Evolutionary conservation across 2,888 invertebrate genomes (phyloP).

Genomic region (Coelopa pilipes): DNA sequence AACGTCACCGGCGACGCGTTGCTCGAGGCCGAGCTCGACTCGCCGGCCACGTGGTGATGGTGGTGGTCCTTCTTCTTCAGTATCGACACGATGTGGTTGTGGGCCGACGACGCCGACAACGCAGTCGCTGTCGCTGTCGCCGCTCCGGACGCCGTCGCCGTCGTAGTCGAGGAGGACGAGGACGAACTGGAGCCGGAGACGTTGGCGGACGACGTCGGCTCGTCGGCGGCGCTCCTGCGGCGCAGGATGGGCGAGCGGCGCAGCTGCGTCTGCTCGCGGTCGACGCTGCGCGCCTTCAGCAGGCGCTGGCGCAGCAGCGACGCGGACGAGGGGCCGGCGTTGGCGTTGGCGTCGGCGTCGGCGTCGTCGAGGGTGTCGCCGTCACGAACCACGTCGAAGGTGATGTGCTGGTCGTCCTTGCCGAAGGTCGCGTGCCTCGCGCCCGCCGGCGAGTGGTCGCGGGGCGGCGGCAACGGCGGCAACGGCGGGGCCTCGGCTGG

Average conservation of each 20-base stretch:
- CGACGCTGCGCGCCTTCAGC: slow-evolving; percentile 53
- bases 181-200: slow-evolving; percentile 13
- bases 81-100: slow-evolving; percentile 72
- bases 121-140: too few species aligned
- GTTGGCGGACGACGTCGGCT: slow-evolving; percentile 45
- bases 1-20: slow-evolving; percentile 81
- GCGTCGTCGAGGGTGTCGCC: too few species aligned
- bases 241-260: slow-evolving; percentile 58
- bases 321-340: slow-evolving; percentile 34
- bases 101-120: slow-evolving; percentile 58
- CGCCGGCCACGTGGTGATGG: slow-evolving; percentile 48
- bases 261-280: slow-evolving; percentile 46
- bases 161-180: neutral
- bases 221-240: slow-evolving; percentile 68
- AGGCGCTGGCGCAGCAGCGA: slow-evolving; percentile 47
- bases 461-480: slow-evolving; percentile 31
- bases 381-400: neutral
- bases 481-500: slow-evolving; percentile 34
- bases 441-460: slow-evolving; percentile 40
- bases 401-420: slow-evolving; percentile 42
- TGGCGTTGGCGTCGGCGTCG: neutral
- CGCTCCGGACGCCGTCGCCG: too few species aligned
- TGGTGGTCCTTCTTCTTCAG: slow-evolving; percentile 72
- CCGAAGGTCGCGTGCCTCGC: slow-evolving; percentile 49
- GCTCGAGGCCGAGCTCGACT: slow-evolving; percentile 68